Base-by-base conservation (phyloP, 2,113 vertebrate species). In the Stigmatopora nigra region DNA sequence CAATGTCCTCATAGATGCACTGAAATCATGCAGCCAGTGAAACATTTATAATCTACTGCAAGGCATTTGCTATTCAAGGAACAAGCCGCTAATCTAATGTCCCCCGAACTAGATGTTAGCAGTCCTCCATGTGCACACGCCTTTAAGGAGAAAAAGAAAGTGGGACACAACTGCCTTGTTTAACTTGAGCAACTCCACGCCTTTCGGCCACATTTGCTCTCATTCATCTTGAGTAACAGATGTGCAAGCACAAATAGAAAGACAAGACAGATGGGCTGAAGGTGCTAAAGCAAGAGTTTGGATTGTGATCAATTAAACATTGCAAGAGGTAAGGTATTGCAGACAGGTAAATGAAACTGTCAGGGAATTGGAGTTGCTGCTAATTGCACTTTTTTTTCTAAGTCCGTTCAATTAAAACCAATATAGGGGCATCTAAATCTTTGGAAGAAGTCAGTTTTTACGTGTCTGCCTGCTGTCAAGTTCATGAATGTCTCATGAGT, bases 211-310 rank as follows among this genome's bases (percentile, higher is more conserved):
- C 46, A 60, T 75, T 22, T 58, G 48, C 44, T 45, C 51, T 52
- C 51, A 36, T 68, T 47, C 25, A 47, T 72, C 51, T 17, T 46
- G 45, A 49, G 51, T 58, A 46, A 64, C 25, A 65, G 56, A 72
- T n/a, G 51, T 38, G 3, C 41, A 20, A 61, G 59, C 19, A 22
- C 59, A 46, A 61, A 45, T 38, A 45, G 52, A 16, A 52, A 61
- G 57, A 58, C 49, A 62, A 63, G 55, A 64, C 17, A 12, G 46
- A 60, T 14, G 20, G 51, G 56, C 16, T 22, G 64, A 38, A 46
- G n/a, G 60, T 63, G 49, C 41, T 56, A 13, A 67, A 64, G 53
- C n/a, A 61, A 41, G 17, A 5, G 16, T 22, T 63, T 63, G 19
- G 36, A 53, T 58, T 14, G 35, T 64, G 57, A 67, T 58, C 41